A percentile compares a stretch with the other conserved stretches of the same genome.
phyloP scores from a whole-genome alignment of 2,888 invertebrate species.

The Orthonevra nobilis region DNA sequence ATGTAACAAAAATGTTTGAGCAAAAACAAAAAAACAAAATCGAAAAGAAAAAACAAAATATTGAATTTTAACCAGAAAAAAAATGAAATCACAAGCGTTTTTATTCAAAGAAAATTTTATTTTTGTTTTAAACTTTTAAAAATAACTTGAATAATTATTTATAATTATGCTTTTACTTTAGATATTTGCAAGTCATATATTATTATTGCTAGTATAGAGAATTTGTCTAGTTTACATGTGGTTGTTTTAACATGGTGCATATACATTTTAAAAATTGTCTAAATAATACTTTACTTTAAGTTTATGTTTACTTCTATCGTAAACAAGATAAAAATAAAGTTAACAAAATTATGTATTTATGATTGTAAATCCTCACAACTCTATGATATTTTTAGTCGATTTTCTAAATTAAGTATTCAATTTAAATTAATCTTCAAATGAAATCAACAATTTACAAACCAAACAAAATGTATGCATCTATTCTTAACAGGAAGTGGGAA shows the following conservation, averaged over 20 bases:
- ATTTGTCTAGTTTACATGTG: slow-evolving; percentile 16
- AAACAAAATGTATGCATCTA: too few relatives aligned
- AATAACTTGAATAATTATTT: slow-evolving; percentile 44
- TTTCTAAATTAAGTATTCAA: too few relatives aligned
- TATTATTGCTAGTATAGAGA: slow-evolving; percentile 27
- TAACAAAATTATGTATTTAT: background rate
- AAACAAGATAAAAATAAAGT: too few relatives aligned
- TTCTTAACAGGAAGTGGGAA: too few relatives aligned
- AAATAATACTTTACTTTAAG: slow-evolving; percentile 1
- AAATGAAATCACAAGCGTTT: slow-evolving; percentile 80
- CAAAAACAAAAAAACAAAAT: slow-evolving; percentile 29
- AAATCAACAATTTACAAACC: too few relatives aligned
- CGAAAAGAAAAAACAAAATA: slow-evolving; percentile 6
- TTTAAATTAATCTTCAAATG: too few relatives aligned
- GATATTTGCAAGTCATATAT: slow-evolving; percentile 17
- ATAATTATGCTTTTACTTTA: slow-evolving; percentile 37
- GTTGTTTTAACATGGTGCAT: slow-evolving; percentile 6
- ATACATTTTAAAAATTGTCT: slow-evolving; percentile 4
- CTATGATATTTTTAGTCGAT: background rate
- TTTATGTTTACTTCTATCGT: too few relatives aligned
- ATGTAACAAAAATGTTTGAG: slow-evolving; percentile 29
- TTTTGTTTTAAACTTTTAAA: slow-evolving; percentile 70
- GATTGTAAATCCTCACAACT: slow-evolving; percentile 9
- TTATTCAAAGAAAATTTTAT: slow-evolving; percentile 80
- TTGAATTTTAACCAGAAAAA: slow-evolving; percentile 24